These are phyloP conservation scores for Ramphastos sulfuratus DNA, from an alignment of 2,113 vertebrate species.

Conservation along the genomic window DNA sequence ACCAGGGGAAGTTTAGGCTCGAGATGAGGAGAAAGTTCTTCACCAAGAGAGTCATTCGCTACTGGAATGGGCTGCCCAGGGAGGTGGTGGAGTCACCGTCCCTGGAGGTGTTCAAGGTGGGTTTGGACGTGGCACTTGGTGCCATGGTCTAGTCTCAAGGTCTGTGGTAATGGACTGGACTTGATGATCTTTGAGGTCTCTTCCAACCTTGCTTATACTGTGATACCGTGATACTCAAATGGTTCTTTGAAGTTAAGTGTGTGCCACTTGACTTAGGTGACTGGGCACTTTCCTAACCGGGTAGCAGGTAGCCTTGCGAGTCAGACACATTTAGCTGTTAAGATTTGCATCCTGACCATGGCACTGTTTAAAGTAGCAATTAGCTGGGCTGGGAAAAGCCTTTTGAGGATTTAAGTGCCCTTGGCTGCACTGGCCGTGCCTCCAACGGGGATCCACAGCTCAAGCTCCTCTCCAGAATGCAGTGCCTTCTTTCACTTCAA, in stretches of 20 bases:
- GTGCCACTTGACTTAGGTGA: neutral
- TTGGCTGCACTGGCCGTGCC: neutral
- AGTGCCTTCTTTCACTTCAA: neutral
- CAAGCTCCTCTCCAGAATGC: neutral
- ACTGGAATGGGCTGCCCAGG: too few relatives aligned
- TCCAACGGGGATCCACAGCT: neutral
- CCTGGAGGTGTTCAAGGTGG: too few relatives aligned
- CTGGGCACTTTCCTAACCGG: neutral
- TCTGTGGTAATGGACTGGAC: too few relatives aligned
- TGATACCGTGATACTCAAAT: too few relatives aligned
- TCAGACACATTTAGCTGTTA: neutral
- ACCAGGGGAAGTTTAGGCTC: too few relatives aligned
- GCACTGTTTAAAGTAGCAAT: neutral
- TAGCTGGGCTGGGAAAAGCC: neutral
- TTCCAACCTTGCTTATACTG: too few relatives aligned
- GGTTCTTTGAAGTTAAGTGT: neutral
- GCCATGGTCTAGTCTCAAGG: too few relatives aligned
- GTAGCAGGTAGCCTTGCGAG: neutral
- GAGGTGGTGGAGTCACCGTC: too few relatives aligned
- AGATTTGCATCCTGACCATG: neutral
- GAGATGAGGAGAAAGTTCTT: too few relatives aligned
- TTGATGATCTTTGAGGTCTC: too few relatives aligned
- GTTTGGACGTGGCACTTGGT: too few relatives aligned
- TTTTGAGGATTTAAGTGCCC: neutral
- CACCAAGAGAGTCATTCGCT: too few relatives aligned